Percentiles rank a stretch among this genome's conserved stretches.
These are phyloP conservation scores for Drosophila testacea DNA, from an alignment of 2,888 invertebrate genomes.

Conservation along the genomic window DNA sequence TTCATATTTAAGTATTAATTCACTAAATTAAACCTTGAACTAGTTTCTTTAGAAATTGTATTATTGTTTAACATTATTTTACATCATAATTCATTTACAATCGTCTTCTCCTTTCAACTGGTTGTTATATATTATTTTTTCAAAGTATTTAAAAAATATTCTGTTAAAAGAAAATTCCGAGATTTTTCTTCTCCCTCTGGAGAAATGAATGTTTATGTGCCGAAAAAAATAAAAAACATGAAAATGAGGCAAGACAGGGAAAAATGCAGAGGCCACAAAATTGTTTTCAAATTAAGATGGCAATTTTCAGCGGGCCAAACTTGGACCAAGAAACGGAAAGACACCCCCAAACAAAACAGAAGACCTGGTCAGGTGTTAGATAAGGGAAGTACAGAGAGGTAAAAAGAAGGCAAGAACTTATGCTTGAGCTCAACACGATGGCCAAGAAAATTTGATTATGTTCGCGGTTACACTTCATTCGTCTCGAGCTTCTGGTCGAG, in stretches of 20 bases:
- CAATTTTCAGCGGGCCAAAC: conserved; percentile 52
- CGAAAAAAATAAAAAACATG: conserved; percentile 20
- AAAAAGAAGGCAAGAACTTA: conserved; percentile 45
- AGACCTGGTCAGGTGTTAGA: conserved; percentile 32
- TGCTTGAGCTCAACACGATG: conserved; percentile 30
- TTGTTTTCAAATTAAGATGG: conserved; percentile 80
- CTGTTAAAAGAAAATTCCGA: conserved; percentile 3
- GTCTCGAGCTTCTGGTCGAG: conserved; percentile 22
- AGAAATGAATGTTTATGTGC: conserved; percentile 62
- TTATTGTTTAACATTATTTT: no score
- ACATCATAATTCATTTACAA: background rate
- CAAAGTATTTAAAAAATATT: conserved; percentile 4
- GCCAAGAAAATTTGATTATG: conserved; percentile 75
- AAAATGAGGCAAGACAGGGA: conserved; percentile 34
- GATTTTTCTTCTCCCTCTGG: conserved; percentile 24
- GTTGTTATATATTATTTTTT: background rate
- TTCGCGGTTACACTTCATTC: conserved; percentile 76
- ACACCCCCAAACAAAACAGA: conserved; percentile 7
- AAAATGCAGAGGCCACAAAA: conserved; percentile 46
- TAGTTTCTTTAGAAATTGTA: no score
- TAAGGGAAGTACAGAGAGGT: background rate
- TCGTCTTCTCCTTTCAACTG: background rate
- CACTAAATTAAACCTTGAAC: no score
- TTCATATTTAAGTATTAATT: no score
- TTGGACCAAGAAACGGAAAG: background rate